phyloP scores from a whole-genome alignment of 2,797 vertebrate species.

The Sebastiscus tertius region DNA sequence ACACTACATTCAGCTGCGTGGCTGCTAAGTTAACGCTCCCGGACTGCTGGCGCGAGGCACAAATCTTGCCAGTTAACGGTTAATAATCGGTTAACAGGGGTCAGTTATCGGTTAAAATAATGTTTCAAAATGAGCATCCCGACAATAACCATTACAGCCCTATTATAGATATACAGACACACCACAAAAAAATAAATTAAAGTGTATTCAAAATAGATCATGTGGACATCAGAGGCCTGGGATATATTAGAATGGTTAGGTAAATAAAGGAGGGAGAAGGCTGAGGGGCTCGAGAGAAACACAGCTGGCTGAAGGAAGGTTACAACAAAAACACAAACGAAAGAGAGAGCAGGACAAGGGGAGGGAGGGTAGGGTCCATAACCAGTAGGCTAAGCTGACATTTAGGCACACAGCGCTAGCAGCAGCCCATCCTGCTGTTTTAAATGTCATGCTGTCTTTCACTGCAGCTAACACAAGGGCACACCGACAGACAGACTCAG shows the following conservation, averaged over 20 bases:
- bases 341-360: background rate
- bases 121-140: too few species aligned
- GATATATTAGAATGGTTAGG: background rate
- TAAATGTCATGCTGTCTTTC: constrained; percentile 70
- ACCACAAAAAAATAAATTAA: background rate
- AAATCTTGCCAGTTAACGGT: too few species aligned
- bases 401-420: constrained; percentile 60
- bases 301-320: constrained; percentile 16
- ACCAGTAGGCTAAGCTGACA: constrained; percentile 65
- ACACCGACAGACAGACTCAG: constrained; percentile 6
- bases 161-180: background rate
- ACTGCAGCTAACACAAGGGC: constrained; percentile 53
- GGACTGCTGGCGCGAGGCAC: too few species aligned
- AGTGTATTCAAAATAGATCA: background rate
- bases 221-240: background rate
- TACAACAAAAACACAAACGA: constrained; percentile 24
- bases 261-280: background rate
- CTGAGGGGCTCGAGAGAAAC: background rate
- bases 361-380: background rate
- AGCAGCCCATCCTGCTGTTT: constrained; percentile 58
- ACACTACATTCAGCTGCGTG: too few species aligned
- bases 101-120: too few species aligned
- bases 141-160: background rate
- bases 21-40: too few species aligned
- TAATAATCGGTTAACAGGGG: too few species aligned